A percentile compares a stretch with the other conserved stretches of the same genome.
Evolutionary conservation across 2,113 vertebrate genomes (phyloP).

Genomic region (Falcunculus frontatus): DNA sequence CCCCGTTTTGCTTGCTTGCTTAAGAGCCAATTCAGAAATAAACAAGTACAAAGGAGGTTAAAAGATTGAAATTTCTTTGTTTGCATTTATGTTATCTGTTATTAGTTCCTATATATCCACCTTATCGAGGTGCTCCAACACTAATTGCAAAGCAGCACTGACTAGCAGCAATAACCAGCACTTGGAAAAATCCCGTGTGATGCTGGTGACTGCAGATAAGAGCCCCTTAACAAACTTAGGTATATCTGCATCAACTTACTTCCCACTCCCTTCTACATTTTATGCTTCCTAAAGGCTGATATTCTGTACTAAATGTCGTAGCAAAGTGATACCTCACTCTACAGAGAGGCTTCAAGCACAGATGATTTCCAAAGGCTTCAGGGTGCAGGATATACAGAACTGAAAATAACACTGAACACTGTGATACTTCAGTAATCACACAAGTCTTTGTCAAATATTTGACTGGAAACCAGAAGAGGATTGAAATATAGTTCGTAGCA

Average conservation of each 20-base stretch:
- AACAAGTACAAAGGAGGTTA: constrained; percentile 48
- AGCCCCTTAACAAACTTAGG: constrained; percentile 39
- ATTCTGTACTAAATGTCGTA: neutral
- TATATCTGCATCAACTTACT: constrained; percentile 50
- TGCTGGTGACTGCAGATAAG: constrained; percentile 59
- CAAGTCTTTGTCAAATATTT: neutral
- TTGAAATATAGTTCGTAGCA: neutral
- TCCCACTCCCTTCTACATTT: neutral
- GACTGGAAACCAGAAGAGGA: neutral
- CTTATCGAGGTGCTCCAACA: constrained; percentile 64
- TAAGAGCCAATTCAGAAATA: constrained; percentile 56
- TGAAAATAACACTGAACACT: neutral
- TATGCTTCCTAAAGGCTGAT: constrained; percentile 39
- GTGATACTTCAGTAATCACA: neutral
- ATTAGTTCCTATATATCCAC: constrained; percentile 63
- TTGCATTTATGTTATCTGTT: constrained; percentile 68
- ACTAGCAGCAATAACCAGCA: constrained; percentile 39
- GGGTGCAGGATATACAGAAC: neutral
- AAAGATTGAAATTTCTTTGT: constrained; percentile 64
- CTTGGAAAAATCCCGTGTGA: constrained; percentile 17
- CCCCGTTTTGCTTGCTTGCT: neutral
- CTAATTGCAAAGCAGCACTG: constrained; percentile 63
- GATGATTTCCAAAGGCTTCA: neutral
- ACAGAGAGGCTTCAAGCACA: constrained; percentile 11
- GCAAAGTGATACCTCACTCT: constrained; percentile 14